A percentile compares a stretch with the other conserved stretches of the same genome.
These are phyloP conservation scores for Panopea generosa DNA, from an alignment of 2,888 invertebrate genomes.

Conservation along the genomic window DNA sequence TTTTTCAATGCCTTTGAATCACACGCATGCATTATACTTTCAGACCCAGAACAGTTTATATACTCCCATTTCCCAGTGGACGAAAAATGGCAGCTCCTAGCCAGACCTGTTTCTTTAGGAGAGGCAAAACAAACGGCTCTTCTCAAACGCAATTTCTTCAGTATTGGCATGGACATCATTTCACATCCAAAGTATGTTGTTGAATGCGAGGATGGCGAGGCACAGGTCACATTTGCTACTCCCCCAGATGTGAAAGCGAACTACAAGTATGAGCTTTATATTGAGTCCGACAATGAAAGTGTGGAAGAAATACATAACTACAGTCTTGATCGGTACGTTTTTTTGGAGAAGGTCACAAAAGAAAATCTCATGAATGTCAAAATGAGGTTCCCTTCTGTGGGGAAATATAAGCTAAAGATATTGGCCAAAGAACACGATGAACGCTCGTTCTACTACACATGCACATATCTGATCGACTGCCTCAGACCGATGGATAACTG, in stretches of 20 bases:
- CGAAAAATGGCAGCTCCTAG: constrained; percentile 74
- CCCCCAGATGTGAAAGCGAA: constrained; percentile 58
- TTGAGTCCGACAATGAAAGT: constrained; percentile 59
- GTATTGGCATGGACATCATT: constrained; percentile 62
- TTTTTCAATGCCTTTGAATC: too few relatives aligned
- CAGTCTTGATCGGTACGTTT: constrained; percentile 70
- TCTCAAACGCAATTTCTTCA: constrained; percentile 71
- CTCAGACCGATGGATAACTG: constrained; percentile 59
- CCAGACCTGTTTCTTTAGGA: constrained; percentile 66
- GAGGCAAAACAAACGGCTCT: constrained; percentile 69
- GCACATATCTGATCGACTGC: constrained; percentile 69
- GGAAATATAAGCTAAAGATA: constrained; percentile 72
- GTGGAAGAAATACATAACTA: constrained; percentile 53
- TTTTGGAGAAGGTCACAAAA: constrained; percentile 69
- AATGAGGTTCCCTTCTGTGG: constrained; percentile 69
- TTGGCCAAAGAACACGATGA: constrained; percentile 70
- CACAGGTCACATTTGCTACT: constrained; percentile 61
- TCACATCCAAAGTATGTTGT: constrained; percentile 62
- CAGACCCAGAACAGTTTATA: constrained; percentile 73
- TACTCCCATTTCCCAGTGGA: constrained; percentile 75
- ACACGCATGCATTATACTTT: too few relatives aligned
- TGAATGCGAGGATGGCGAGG: constrained; percentile 63
- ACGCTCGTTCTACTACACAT: constrained; percentile 64
- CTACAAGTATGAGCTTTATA: constrained; percentile 69
- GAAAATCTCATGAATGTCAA: constrained; percentile 61